phyloP scores from a whole-genome alignment of 2,797 vertebrate genomes.

The Columba guinea region DNA sequence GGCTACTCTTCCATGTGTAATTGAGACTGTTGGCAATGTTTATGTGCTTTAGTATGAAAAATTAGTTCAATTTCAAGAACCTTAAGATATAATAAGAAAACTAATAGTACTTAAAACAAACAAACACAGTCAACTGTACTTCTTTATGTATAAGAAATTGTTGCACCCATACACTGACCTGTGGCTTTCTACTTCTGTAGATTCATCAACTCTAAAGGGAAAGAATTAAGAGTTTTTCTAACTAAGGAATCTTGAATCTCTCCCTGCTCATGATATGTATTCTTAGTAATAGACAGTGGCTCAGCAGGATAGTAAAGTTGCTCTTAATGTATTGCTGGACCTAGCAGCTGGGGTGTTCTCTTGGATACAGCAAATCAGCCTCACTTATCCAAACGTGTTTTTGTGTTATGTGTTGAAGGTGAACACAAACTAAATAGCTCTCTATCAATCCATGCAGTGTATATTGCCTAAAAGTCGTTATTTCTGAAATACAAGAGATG shows the following conservation, averaged over 20 bases:
- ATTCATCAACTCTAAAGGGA: not conserved
- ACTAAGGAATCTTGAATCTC: not conserved
- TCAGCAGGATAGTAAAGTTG: not conserved
- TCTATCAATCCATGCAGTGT: not conserved
- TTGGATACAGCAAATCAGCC: not conserved
- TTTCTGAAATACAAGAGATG: not conserved
- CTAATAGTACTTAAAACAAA: not conserved
- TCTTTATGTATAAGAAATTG: not conserved
- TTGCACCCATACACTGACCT: not conserved
- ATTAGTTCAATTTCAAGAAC: not conserved
- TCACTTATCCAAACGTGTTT: not conserved
- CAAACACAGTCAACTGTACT: not conserved
- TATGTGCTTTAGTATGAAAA: not conserved
- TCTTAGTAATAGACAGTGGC: not conserved
- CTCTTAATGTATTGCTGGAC: not conserved
- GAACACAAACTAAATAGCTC: not conserved
- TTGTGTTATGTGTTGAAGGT: not conserved
- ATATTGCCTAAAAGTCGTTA: not conserved
- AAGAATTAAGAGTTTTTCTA: not conserved
- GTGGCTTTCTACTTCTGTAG: not conserved
- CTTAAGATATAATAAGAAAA: not conserved
- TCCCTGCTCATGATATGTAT: not conserved
- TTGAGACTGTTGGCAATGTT: not conserved
- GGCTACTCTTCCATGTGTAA: fast-evolving
- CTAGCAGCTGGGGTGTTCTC: not conserved